Evolutionary conservation across 2,797 vertebrate genomes (phyloP).

Genomic region (Phylloscopus collybita): DNA sequence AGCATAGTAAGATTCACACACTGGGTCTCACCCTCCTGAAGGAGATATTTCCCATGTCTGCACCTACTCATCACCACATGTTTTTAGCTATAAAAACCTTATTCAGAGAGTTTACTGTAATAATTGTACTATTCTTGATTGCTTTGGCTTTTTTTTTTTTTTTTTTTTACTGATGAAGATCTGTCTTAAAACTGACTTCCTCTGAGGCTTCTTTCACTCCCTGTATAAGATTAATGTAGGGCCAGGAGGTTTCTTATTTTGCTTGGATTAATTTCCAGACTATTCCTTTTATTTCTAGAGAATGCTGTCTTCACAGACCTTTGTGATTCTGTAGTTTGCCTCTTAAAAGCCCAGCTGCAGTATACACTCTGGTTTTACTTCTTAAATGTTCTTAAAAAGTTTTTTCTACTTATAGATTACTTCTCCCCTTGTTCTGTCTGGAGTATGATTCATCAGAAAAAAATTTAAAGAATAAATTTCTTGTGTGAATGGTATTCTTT

Average conservation of each 20-base stretch:
- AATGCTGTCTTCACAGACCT: background rate
- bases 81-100: background rate
- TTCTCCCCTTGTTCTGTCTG: background rate
- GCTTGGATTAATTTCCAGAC: background rate
- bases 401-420: background rate
- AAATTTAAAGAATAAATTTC: background rate
- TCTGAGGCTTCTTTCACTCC: background rate
- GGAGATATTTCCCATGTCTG: background rate
- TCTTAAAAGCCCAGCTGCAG: background rate
- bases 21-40: background rate
- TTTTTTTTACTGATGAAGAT: background rate
- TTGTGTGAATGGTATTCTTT: background rate
- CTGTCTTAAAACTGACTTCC: background rate
- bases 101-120: background rate
- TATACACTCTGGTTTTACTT: background rate
- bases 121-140: background rate
- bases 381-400: background rate
- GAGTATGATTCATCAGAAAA: background rate
- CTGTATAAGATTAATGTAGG: background rate
- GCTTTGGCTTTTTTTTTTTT: accelerated
- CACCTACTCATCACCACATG: background rate
- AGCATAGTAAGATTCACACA: background rate
- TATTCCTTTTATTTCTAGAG: background rate
- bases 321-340: background rate
- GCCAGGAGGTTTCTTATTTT: background rate